These are phyloP conservation scores for Ectobius pallidus DNA, from an alignment of 2,888 invertebrate species.

Conservation along the genomic window DNA sequence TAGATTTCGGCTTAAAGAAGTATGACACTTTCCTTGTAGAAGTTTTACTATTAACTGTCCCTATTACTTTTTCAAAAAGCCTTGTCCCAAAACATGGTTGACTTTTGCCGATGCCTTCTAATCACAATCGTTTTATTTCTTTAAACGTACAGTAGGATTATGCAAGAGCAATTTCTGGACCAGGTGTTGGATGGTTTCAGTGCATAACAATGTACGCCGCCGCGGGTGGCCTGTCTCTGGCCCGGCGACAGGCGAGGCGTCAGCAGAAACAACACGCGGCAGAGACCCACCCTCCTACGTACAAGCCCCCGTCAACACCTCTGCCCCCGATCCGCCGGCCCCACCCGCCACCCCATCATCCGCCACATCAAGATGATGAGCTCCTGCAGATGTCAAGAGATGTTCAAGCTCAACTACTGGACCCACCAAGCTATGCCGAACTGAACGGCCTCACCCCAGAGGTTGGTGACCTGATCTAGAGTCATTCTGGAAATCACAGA, in stretches of 20 bases:
- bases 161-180: too few relatives aligned
- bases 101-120: too few relatives aligned
- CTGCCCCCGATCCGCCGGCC: slow-evolving; percentile 27
- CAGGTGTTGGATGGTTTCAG: too few relatives aligned
- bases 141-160: too few relatives aligned
- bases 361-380: slow-evolving; percentile 50
- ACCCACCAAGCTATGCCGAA: slow-evolving; percentile 43
- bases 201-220: slow-evolving; percentile 78
- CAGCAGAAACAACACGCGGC: background rate
- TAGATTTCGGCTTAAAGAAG: too few relatives aligned
- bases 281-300: slow-evolving; percentile 4
- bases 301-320: slow-evolving; percentile 33
- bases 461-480: slow-evolving; percentile 40
- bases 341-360: slow-evolving; percentile 46
- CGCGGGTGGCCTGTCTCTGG: slow-evolving; percentile 86
- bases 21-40: too few relatives aligned
- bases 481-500: slow-evolving; percentile 1
- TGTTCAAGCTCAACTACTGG: background rate
- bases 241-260: slow-evolving; percentile 75
- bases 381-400: slow-evolving; percentile 15
- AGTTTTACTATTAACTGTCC: too few relatives aligned
- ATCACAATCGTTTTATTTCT: too few relatives aligned
- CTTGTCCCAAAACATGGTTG: too few relatives aligned
- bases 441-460: slow-evolving; percentile 46
- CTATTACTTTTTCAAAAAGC: too few relatives aligned